phyloP scores from a whole-genome alignment of 2,888 invertebrate species.

The Lumbricus terrestris region DNA sequence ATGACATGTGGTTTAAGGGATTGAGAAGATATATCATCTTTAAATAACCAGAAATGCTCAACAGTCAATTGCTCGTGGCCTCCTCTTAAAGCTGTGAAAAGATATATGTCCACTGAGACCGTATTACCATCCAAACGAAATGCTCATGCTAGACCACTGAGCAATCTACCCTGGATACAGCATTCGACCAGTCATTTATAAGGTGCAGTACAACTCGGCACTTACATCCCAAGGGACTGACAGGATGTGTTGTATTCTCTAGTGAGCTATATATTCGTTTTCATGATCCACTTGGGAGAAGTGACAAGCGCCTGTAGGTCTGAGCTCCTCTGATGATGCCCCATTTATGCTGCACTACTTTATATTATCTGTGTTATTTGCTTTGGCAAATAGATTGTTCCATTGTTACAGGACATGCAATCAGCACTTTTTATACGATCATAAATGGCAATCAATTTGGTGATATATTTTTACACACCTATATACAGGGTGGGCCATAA shows the following conservation, averaged over 20 bases:
- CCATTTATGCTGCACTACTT: no score
- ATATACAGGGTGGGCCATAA: no score
- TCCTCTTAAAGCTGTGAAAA: no score
- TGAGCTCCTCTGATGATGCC: no score
- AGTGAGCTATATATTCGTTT: neutral
- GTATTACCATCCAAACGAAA: no score
- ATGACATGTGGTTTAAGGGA: no score
- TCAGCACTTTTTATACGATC: neutral
- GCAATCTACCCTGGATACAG: neutral
- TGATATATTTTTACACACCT: neutral
- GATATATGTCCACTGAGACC: no score
- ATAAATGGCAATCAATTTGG: neutral
- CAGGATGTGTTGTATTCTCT: slow-evolving; percentile 3
- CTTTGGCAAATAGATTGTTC: neutral
- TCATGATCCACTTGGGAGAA: no score
- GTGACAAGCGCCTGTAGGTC: neutral
- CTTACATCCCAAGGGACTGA: neutral
- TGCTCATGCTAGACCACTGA: neutral
- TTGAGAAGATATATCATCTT: no score
- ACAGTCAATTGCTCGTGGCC: no score
- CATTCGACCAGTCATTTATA: neutral
- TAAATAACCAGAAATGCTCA: no score
- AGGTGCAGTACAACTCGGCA: neutral
- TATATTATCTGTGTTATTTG: neutral
- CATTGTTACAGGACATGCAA: neutral